Conservation (phyloP, 2,888 invertebrate genomes). For the Lepidochrysops patricia region DNA sequence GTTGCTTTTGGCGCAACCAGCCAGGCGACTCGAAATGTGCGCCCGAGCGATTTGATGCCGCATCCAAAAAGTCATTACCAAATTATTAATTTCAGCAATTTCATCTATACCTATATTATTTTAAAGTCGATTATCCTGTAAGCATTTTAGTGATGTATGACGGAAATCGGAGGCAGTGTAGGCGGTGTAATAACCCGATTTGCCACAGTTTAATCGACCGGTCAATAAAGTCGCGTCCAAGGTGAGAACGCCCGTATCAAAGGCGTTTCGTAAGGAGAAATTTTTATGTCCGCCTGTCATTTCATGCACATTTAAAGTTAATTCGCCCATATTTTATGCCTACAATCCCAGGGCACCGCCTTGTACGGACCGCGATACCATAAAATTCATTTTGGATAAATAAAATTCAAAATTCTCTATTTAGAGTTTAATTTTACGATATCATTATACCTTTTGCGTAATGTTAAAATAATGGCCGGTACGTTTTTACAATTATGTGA, state of each 20-base stretch:
- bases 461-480: conserved; percentile 1
- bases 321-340: conserved; percentile 43
- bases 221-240: conserved; percentile 53
- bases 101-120: conserved; percentile 30
- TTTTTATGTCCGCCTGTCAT: conserved; percentile 64
- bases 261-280: conserved; percentile 52
- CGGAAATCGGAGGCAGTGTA: conserved; percentile 26
- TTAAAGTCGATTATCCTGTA: conserved; percentile 29
- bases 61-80: conserved; percentile 22
- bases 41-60: conserved; percentile 42
- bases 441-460: conserved; percentile 10
- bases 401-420: conserved; percentile 9
- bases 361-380: background rate
- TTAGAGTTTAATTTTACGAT: conserved; percentile 7
- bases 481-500: conserved; percentile 2
- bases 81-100: conserved; percentile 20
- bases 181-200: conserved; percentile 61
- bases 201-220: conserved; percentile 62
- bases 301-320: conserved; percentile 66
- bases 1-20: conserved; percentile 65
- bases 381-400: conserved; percentile 9
- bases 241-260: conserved; percentile 54
- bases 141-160: conserved; percentile 4
- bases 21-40: conserved; percentile 68
- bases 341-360: background rate